phyloP scores from a whole-genome alignment of 2,113 vertebrate species.

The Glaucidium brasilianum region DNA sequence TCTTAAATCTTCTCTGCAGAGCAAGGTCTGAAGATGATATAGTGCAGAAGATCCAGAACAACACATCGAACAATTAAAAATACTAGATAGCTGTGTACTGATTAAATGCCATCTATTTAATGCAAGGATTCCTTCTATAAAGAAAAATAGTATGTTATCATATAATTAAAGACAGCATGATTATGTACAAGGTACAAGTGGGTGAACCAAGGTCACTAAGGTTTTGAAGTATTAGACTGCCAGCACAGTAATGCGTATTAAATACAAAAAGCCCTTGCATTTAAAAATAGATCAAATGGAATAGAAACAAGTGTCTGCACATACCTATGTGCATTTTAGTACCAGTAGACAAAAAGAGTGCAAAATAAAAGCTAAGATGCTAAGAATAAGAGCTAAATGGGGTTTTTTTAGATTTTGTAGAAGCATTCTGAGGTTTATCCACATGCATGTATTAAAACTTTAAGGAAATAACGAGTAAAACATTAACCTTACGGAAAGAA shows the following conservation, averaged over 20 bases:
- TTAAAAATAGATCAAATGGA: conserved; percentile 32
- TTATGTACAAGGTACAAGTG: not conserved
- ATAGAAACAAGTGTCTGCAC: not conserved
- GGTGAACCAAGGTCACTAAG: conserved; percentile 39
- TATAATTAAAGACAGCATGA: not conserved
- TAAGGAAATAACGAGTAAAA: not conserved
- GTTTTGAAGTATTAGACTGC: not conserved
- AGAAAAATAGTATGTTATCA: not conserved
- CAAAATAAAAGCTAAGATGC: not conserved
- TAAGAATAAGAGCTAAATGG: not conserved
- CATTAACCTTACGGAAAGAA: not conserved
- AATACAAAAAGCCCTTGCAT: conserved; percentile 10
- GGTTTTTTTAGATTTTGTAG: not conserved
- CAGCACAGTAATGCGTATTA: conserved; percentile 12
- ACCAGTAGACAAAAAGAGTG: accelerated
- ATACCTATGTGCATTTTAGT: not conserved
- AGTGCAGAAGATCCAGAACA: not conserved
- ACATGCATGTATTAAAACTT: not conserved
- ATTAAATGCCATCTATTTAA: not conserved
- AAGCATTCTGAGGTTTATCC: not conserved
- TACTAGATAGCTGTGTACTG: not conserved
- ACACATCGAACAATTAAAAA: not conserved
- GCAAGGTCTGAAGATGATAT: not conserved
- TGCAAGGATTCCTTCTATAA: not conserved
- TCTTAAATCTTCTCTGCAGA: not conserved